These are phyloP conservation scores for Threskiornis aethiopicus DNA, from an alignment of 2,797 vertebrate species.

Conservation along the genomic window DNA sequence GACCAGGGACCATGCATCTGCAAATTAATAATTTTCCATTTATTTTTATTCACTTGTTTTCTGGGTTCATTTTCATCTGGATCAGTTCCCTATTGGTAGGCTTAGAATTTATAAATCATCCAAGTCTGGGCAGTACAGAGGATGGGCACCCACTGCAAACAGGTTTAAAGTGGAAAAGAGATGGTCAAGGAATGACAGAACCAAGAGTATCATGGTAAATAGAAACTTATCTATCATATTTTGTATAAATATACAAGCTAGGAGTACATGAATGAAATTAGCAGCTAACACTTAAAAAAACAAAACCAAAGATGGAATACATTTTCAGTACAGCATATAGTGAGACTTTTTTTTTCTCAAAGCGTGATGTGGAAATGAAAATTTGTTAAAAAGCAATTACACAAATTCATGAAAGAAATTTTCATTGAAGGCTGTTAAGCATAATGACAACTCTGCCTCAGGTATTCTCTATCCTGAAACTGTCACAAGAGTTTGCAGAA, in stretches of 20 bases:
- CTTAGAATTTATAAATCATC: not conserved
- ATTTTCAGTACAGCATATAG: not conserved
- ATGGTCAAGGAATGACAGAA: not conserved
- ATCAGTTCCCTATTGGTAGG: not conserved
- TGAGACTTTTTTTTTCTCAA: not conserved
- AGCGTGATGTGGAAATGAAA: not conserved
- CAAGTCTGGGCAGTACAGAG: not conserved
- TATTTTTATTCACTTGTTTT: not conserved
- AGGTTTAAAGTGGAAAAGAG: not conserved
- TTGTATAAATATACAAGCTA: not conserved
- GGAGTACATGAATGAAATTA: not conserved
- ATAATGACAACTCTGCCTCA: not conserved
- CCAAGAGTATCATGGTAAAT: not conserved
- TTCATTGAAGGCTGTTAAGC: not conserved
- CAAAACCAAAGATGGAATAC: not conserved
- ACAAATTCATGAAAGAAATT: not conserved
- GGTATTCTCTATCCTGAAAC: not conserved
- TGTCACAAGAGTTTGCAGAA: not conserved
- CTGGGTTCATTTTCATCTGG: not conserved
- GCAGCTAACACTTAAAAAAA: not conserved
- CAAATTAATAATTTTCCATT: not conserved
- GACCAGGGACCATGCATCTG: not conserved
- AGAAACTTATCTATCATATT: not conserved
- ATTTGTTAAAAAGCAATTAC: not conserved
- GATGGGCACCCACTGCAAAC: not conserved